Evolutionary conservation across 2,797 vertebrate species (phyloP).

Genomic region (Trachurus trachurus): DNA sequence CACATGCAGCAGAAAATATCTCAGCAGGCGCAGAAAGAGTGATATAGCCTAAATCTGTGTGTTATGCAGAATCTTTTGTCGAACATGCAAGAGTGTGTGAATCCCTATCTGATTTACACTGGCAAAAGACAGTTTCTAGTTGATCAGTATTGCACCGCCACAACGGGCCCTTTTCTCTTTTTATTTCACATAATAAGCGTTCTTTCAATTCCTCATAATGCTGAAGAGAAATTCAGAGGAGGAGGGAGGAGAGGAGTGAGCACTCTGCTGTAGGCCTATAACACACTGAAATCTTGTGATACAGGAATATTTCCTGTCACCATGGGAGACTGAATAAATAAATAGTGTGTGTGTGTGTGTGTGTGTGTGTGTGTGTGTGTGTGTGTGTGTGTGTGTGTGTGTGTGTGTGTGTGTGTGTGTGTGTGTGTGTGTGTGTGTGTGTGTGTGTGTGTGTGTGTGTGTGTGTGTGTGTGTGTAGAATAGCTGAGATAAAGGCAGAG

Average conservation of each 20-base stretch:
- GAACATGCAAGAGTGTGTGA: slow-evolving; percentile 13
- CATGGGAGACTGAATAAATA: slow-evolving; percentile 29
- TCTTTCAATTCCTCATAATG: slow-evolving; percentile 2
- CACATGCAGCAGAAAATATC: slow-evolving; percentile 47
- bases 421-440: no score
- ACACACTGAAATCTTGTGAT: slow-evolving; percentile 8
- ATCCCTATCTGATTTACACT: slow-evolving; percentile 46
- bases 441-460: no score
- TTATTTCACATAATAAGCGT: slow-evolving; percentile 5
- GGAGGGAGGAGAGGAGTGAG: background rate
- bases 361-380: background rate
- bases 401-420: no score
- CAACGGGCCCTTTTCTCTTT: slow-evolving; percentile 9
- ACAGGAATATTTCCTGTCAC: slow-evolving; percentile 15
- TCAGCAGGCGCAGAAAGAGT: slow-evolving; percentile 33
- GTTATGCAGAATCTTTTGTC: slow-evolving; percentile 62
- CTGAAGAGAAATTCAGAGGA: slow-evolving; percentile 17
- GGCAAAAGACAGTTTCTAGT: slow-evolving; percentile 8
- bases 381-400: slow-evolving; percentile 1
- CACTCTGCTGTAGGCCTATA: background rate
- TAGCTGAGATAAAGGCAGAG: slow-evolving; percentile 18
- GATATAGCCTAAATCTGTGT: slow-evolving; percentile 43
- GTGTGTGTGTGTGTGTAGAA: background rate
- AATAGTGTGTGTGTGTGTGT: background rate
- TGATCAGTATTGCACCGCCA: slow-evolving; percentile 29